phyloP scores from a whole-genome alignment of 2,797 vertebrate genomes.

The Scarus forsteni region DNA sequence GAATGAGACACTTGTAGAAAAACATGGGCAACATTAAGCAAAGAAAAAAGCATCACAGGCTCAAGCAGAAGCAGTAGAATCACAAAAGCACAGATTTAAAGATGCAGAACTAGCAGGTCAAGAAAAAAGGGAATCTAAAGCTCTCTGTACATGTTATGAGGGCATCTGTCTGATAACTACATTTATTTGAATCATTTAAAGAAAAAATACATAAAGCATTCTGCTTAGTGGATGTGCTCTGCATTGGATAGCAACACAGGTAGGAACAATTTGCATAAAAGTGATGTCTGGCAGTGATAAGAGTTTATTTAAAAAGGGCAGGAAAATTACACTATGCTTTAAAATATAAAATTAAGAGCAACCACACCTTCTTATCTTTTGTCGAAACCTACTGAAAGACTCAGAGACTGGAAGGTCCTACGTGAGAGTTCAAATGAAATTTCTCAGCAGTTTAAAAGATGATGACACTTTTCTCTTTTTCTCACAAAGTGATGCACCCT shows the following conservation, averaged over 20 bases:
- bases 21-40: background rate
- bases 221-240: background rate
- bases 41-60: conserved; percentile 1
- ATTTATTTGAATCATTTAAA: background rate
- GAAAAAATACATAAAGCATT: too few species aligned
- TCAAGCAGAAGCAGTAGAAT: background rate
- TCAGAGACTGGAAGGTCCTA: conserved; percentile 6
- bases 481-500: background rate
- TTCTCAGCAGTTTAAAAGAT: conserved; percentile 1
- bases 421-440: conserved; percentile 7
- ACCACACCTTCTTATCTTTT: conserved; percentile 20
- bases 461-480: conserved; percentile 6
- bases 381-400: conserved; percentile 26
- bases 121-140: conserved; percentile 11
- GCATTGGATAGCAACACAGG: conserved; percentile 14
- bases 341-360: conserved; percentile 11
- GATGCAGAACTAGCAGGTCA: conserved; percentile 9
- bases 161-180: background rate
- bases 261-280: conserved; percentile 37
- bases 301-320: conserved; percentile 36
- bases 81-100: background rate
- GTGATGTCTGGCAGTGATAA: conserved; percentile 47
- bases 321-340: conserved; percentile 26
- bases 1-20: conserved; percentile 26
- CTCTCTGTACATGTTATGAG: background rate